Evolutionary conservation across 2,888 invertebrate genomes (phyloP), one percentile per base, ranked within the genome.

Genomic region (Augochlorella aurata): DNA sequence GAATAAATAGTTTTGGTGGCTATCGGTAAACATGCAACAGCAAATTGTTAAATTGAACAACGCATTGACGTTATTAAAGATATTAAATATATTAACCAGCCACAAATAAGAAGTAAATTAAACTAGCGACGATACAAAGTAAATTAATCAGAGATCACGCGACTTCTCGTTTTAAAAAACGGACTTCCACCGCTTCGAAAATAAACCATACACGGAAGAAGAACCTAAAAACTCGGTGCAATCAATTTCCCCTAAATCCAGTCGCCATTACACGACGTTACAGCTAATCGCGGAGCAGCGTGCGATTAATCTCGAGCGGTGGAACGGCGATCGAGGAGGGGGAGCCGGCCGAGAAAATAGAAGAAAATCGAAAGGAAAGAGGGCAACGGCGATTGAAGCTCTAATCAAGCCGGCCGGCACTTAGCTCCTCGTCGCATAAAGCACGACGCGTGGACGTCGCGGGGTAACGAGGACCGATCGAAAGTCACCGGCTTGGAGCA

Each of bases 381-480:
- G 21, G 38, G 58, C 45, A 29, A 61, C 50, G 65, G 24, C 75
- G 63, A 74, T 77, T 18, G 74, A 82, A 74, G 18, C 77, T 61
- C 74, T 83, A 83, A 87, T 87, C 83, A 80, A 76, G 38, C 71
- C 50, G 65, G 45, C 61, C 44, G 69, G 54, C 74, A 79, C 84
- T 87, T 81, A 79, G 63, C 71, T 73, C 52, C 61, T 12, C 29
- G 52, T 49, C 73, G 38, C 77, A 68, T 81, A 81, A 85, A 83
- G 67, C 74, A 67, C 24, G 74, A 71, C 79, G 52, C 84, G 71
- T 74, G 77, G 71, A 67, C 65, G 66, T 38, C 50, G 69, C 14
- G 63, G 58, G 69, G 24, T 73, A 81, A 74, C 72, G 73, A 81
- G 77, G 71, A 71, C 52, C 67, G 79, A 58, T 77, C 77, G 78